Evolutionary conservation across 2,888 invertebrate genomes (phyloP).

Genomic region (Drosophila melanocephala): DNA sequence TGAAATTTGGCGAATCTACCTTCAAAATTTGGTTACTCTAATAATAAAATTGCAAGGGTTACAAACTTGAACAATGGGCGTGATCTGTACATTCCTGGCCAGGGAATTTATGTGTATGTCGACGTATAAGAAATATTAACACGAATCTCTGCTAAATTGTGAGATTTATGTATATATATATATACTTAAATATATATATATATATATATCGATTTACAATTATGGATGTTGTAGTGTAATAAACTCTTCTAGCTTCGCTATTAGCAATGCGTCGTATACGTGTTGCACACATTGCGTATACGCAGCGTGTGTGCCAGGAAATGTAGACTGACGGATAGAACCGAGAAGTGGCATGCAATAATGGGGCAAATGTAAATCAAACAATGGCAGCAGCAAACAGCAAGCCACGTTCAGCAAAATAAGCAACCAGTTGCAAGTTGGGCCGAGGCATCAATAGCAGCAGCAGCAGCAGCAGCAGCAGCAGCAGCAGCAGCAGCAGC

Average conservation of each 20-base stretch:
- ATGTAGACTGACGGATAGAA: not conserved
- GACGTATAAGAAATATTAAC: too few species aligned
- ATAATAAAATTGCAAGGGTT: not conserved
- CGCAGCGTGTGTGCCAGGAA: conserved; percentile 14
- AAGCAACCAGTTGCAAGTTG: conserved; percentile 31
- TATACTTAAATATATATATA: not conserved
- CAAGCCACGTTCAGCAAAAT: not conserved
- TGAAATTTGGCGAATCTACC: not conserved
- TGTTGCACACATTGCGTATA: conserved; percentile 26
- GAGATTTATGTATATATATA: too few species aligned
- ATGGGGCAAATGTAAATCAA: conserved; percentile 21
- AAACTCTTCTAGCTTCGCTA: not conserved
- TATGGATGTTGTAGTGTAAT: too few species aligned
- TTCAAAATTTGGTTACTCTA: not conserved
- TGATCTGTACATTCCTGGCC: not conserved
- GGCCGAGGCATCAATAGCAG: not conserved
- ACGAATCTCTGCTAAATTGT: too few species aligned
- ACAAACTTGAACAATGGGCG: not conserved
- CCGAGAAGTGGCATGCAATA: not conserved
- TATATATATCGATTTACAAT: too few species aligned
- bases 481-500: not conserved
- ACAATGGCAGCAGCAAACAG: conserved; percentile 3
- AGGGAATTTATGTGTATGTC: not conserved
- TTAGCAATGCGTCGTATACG: conserved; percentile 22
- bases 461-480: not conserved